Evolutionary conservation across 2,113 vertebrate species (phyloP).

Genomic region (Caracal caracal): DNA sequence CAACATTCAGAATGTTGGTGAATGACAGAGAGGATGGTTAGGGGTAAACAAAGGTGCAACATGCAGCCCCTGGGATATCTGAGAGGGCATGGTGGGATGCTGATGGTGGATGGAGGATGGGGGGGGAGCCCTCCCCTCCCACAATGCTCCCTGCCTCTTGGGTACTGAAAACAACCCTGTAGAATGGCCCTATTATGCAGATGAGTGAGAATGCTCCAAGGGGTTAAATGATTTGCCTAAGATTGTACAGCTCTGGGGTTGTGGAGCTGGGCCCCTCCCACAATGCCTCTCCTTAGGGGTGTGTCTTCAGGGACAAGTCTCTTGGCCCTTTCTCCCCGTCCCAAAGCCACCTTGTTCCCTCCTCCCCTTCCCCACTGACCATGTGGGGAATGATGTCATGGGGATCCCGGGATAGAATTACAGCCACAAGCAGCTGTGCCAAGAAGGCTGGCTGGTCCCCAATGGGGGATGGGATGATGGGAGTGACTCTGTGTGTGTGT

Average conservation of each 20-base stretch:
- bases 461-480: neutral
- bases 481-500: neutral
- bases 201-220: neutral
- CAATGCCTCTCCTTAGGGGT: neutral
- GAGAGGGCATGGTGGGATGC: neutral
- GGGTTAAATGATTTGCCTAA: neutral
- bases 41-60: neutral
- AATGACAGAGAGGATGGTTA: neutral
- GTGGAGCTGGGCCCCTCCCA: neutral
- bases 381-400: conserved; percentile 41
- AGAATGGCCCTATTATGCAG: neutral
- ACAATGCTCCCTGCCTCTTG: too few species aligned
- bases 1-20: neutral
- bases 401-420: conserved; percentile 60
- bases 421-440: neutral
- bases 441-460: neutral
- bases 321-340: neutral
- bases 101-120: neutral
- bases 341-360: neutral
- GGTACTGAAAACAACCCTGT: neutral
- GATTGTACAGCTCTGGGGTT: neutral
- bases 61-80: neutral
- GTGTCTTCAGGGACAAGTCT: neutral
- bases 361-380: neutral
- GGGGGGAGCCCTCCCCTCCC: neutral